Conservation (phyloP, 2,797 vertebrate genomes). For the Tenualosa ilisha region DNA sequence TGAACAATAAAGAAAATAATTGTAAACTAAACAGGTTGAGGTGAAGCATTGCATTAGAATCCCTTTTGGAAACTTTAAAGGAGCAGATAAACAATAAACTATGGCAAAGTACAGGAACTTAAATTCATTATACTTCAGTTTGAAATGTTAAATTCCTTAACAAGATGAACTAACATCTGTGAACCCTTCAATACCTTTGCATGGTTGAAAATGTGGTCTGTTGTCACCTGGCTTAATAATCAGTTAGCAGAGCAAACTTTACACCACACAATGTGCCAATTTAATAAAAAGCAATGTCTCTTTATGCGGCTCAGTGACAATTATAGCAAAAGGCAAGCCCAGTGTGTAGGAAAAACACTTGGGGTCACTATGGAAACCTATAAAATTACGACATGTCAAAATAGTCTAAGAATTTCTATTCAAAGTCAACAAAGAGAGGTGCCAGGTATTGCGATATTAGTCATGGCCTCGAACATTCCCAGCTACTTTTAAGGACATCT, state of each 20-base stretch:
- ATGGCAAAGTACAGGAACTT: not conserved
- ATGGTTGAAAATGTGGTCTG: not conserved
- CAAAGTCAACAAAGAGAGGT: conserved; percentile 67
- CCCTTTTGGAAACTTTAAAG: not conserved
- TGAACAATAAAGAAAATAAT: not conserved
- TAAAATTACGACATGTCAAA: conserved; percentile 61
- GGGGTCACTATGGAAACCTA: conserved; percentile 68
- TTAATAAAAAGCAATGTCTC: conserved; percentile 42
- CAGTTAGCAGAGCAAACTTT: conserved; percentile 17
- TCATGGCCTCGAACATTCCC: conserved; percentile 42
- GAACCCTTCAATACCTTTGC: not conserved
- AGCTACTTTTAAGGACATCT: conserved; percentile 59
- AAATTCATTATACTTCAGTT: not conserved
- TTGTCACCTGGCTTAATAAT: conserved; percentile 7
- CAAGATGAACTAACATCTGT: not conserved
- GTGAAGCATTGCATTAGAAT: not conserved
- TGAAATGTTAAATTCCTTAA: not conserved
- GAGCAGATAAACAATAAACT: not conserved
- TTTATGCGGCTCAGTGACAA: conserved; percentile 43
- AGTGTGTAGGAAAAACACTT: conserved; percentile 63
- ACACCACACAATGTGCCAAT: conserved; percentile 31
- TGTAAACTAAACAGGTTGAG: not conserved
- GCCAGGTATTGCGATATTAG: conserved; percentile 69
- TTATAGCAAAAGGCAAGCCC: conserved; percentile 29
- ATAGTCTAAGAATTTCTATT: conserved; percentile 62